Conservation (phyloP, 2,797 vertebrate genomes). For the Clarias platycephalus region DNA sequence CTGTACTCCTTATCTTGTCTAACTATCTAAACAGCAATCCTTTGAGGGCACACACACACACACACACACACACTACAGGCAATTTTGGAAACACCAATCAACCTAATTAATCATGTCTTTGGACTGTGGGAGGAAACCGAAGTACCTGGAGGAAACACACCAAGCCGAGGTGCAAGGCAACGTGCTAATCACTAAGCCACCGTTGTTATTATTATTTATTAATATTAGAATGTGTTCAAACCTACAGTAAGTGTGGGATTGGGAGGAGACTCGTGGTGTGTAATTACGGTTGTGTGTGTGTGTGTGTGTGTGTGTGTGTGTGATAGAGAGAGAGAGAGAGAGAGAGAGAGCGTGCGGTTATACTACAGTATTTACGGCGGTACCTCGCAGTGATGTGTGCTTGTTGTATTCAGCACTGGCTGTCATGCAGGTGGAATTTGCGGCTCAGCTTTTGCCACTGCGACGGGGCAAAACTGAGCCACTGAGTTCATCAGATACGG, state of each 20-base stretch:
- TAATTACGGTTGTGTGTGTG: constrained; percentile 18
- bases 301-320: background rate
- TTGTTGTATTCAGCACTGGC: constrained; percentile 63
- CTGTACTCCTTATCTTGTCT: too few species aligned
- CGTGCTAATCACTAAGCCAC: too few species aligned
- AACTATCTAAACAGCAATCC: too few species aligned
- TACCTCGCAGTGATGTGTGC: constrained; percentile 44
- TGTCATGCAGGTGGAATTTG: constrained; percentile 79
- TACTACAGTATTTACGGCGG: constrained; percentile 58
- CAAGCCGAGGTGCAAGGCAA: too few species aligned
- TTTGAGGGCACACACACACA: too few species aligned
- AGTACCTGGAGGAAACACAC: too few species aligned
- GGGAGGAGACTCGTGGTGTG: background rate
- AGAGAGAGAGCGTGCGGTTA: background rate
- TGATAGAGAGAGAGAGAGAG: background rate
- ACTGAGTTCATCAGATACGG: background rate
- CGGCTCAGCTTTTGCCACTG: constrained; percentile 28
- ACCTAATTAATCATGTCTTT: too few species aligned
- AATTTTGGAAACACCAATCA: too few species aligned
- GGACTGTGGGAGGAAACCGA: too few species aligned
- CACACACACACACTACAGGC: too few species aligned
- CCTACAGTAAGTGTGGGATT: background rate
- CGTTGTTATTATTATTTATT: background rate
- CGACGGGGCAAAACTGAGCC: background rate
- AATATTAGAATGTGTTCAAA: background rate